Conservation (phyloP, 37 sponge, comb jelly and placozoan genomes). For the Diacarnus erythraeanus region DNA sequence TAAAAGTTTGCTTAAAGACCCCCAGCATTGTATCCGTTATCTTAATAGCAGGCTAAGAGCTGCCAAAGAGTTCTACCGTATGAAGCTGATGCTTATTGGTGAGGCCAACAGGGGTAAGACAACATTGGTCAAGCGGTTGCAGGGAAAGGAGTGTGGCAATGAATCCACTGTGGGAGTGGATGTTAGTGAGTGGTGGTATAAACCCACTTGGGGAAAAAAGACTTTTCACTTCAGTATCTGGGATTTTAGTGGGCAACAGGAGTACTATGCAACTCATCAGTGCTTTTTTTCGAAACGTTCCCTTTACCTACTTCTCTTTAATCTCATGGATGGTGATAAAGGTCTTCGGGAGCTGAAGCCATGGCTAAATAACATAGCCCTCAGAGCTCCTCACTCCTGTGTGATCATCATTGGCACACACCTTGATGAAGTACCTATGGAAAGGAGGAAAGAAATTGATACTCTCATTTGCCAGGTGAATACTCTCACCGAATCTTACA, state of each 20-base stretch:
- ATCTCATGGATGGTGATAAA: slow-evolving; percentile 52
- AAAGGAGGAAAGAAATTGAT: slow-evolving; percentile 30
- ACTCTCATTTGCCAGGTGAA: slow-evolving; percentile 24
- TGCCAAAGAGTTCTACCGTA: slow-evolving; percentile 73
- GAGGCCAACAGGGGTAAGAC: slow-evolving; percentile 83
- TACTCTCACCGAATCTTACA: slow-evolving; percentile 25
- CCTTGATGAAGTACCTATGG: slow-evolving; percentile 54
- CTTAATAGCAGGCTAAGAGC: slow-evolving; percentile 71
- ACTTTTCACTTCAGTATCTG: slow-evolving; percentile 70
- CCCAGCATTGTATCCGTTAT: slow-evolving; percentile 64
- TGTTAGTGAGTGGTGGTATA: slow-evolving; percentile 76
- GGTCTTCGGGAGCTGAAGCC: slow-evolving; percentile 65
- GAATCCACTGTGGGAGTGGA: slow-evolving; percentile 94
- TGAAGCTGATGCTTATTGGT: slow-evolving; percentile 93
- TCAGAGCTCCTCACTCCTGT: slow-evolving; percentile 58
- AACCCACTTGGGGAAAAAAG: slow-evolving; percentile 40
- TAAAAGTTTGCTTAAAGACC: slow-evolving; percentile 25
- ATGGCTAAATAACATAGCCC: slow-evolving; percentile 81
- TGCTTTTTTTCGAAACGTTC: slow-evolving; percentile 80
- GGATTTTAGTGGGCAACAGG: slow-evolving; percentile 87
- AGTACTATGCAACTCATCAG: slow-evolving; percentile 89
- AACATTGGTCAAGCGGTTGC: slow-evolving; percentile 83
- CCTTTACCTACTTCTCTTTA: slow-evolving; percentile 79
- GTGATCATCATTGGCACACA: slow-evolving; percentile 80
- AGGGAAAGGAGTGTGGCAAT: slow-evolving; percentile 62